phyloP scores from a whole-genome alignment of 1,140 invertebrate genomes.

The Cecropterus lyciades region DNA sequence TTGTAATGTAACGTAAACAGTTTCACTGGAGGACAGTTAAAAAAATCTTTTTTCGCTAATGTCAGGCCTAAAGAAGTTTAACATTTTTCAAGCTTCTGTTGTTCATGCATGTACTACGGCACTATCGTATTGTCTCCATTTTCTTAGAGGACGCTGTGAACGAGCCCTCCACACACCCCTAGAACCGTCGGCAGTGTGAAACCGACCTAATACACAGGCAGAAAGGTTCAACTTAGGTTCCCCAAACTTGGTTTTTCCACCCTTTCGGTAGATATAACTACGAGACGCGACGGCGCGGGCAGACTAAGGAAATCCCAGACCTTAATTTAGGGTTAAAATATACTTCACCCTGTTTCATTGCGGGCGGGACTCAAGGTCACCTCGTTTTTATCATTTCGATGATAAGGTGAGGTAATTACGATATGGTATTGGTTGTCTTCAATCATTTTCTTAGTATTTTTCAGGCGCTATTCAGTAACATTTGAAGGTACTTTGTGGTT shows the following conservation, averaged over 20 bases:
- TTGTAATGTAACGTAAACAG: too few relatives aligned
- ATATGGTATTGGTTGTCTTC: too few relatives aligned
- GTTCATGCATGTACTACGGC: slow-evolving; percentile 53
- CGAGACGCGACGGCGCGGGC: slow-evolving; percentile 71
- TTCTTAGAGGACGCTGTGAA: slow-evolving; percentile 71
- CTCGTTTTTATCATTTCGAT: slow-evolving; percentile 12
- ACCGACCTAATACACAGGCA: slow-evolving; percentile 14
- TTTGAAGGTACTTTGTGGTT: too few relatives aligned
- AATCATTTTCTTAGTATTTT: background rate
- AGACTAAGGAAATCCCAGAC: slow-evolving; percentile 52
- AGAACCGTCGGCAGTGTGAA: slow-evolving; percentile 27
- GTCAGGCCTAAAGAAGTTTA: too few relatives aligned
- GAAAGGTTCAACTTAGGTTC: slow-evolving; percentile 36
- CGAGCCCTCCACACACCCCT: slow-evolving; percentile 72
- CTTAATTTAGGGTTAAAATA: slow-evolving; percentile 73
- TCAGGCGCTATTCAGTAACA: too few relatives aligned
- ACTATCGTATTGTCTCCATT: slow-evolving; percentile 75
- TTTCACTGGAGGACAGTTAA: too few relatives aligned
- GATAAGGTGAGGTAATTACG: slow-evolving; percentile 6
- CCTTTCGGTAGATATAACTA: slow-evolving; percentile 10
- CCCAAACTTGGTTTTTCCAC: background rate
- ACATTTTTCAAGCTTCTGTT: slow-evolving; percentile 35
- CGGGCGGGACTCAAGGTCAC: slow-evolving; percentile 55
- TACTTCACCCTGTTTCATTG: slow-evolving; percentile 54
- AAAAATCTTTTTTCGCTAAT: too few relatives aligned